Percentiles rank a stretch among this genome's conserved stretches.
Evolutionary conservation across 92 coral and sea anemone species (phyloP).

Genomic region (Bergia puertoricense): DNA sequence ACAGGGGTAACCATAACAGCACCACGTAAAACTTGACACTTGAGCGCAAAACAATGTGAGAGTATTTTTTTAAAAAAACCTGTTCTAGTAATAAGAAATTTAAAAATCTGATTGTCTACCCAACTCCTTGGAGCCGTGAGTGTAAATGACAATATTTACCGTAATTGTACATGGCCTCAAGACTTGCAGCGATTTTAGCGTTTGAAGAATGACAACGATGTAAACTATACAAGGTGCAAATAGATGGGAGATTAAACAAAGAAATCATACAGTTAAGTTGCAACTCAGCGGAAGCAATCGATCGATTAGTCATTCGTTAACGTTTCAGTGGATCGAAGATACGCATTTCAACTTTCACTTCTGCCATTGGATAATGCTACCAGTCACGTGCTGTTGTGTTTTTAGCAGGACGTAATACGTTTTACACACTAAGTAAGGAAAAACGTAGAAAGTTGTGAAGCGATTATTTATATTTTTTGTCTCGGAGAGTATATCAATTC

Average conservation of each 20-base stretch:
- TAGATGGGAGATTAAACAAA: background rate
- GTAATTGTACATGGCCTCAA: background rate
- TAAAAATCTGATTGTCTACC: background rate
- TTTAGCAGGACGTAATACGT: background rate
- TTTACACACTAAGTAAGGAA: background rate
- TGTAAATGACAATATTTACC: background rate
- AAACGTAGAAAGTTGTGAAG: background rate
- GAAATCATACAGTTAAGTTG: background rate
- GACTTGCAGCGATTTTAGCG: background rate
- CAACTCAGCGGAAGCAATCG: background rate
- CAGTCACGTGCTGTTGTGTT: slow-evolving; percentile 10
- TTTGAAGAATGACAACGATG: slow-evolving; percentile 16
- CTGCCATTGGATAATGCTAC: background rate
- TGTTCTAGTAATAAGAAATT: background rate
- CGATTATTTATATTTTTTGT: background rate
- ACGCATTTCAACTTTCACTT: background rate
- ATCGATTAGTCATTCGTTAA: background rate
- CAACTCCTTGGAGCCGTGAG: background rate
- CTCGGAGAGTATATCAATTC: background rate
- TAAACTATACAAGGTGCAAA: background rate
- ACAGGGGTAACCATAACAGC: background rate
- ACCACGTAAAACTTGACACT: background rate
- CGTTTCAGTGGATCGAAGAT: background rate
- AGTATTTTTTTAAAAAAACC: background rate
- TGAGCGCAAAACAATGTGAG: background rate